These are phyloP conservation scores for Bombus affinis DNA, from an alignment of 1,140 invertebrate species.

Conservation along the genomic window DNA sequence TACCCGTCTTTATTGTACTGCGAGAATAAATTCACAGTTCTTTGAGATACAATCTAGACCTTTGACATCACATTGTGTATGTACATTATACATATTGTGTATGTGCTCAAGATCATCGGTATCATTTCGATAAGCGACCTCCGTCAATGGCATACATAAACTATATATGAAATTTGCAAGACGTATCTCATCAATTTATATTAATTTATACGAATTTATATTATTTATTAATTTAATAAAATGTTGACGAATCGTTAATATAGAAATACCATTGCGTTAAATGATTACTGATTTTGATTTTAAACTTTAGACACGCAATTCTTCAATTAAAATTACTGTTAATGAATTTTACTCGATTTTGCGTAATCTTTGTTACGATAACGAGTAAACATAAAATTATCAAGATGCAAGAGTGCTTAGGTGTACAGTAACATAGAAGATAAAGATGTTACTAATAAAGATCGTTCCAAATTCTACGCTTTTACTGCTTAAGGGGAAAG, in stretches of 20 bases:
- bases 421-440: too few species aligned
- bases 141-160: background rate
- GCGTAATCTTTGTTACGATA: background rate
- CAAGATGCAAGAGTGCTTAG: too few species aligned
- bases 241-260: background rate
- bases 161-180: background rate
- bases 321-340: background rate
- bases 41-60: background rate
- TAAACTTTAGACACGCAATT: background rate
- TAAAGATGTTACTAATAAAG: too few species aligned
- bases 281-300: background rate
- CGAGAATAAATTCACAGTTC: background rate
- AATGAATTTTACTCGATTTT: background rate
- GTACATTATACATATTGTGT: background rate
- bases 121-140: background rate
- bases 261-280: background rate
- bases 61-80: background rate
- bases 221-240: background rate
- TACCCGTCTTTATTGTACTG: background rate
- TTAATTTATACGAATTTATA: background rate
- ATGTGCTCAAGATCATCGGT: background rate
- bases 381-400: background rate
- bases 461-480: background rate
- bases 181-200: background rate
- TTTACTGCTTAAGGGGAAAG: background rate